A percentile compares a stretch with the other conserved stretches of the same genome.
phyloP scores from a whole-genome alignment of 1,140 invertebrate genomes.

The Drosophila pallidifrons region DNA sequence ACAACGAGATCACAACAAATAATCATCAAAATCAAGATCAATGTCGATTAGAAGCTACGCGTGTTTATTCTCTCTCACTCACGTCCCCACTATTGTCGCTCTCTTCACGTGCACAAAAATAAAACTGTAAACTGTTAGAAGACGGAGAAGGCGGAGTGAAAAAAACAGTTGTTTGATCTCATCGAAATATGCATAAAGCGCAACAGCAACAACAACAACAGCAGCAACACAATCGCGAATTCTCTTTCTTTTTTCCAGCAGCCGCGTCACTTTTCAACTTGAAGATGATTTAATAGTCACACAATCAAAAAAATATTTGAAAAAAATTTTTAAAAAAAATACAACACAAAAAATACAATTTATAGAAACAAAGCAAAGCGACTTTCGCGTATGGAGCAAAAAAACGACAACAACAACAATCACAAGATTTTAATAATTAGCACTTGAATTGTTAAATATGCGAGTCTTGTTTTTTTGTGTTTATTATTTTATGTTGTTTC shows the following conservation, averaged over 20 bases:
- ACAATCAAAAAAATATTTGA: conserved; percentile 48
- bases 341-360: not conserved
- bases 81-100: not conserved
- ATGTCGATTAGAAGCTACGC: conserved; percentile 43
- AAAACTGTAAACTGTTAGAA: conserved; percentile 8
- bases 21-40: conserved; percentile 57
- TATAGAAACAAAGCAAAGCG: conserved; percentile 39
- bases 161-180: conserved; percentile 7
- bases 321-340: conserved; percentile 53
- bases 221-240: conserved; percentile 17
- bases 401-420: not conserved
- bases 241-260: conserved; percentile 3
- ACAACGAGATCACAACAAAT: conserved; percentile 6
- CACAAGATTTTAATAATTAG: conserved; percentile 30
- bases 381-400: conserved; percentile 5
- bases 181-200: conserved; percentile 24
- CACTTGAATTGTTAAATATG: conserved; percentile 58
- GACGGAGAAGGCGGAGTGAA: not conserved
- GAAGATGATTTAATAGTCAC: conserved; percentile 70
- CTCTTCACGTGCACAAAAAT: not conserved
- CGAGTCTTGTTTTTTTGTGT: conserved; percentile 18
- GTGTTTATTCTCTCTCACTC: conserved; percentile 6
- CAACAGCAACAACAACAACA: conserved; percentile 13
- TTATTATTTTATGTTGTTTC: not conserved
- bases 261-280: conserved; percentile 49